A percentile compares a stretch with the other conserved stretches of the same genome.
Evolutionary conservation across 2,797 vertebrate genomes (phyloP).

Genomic region (Rhabdomys pumilio): DNA sequence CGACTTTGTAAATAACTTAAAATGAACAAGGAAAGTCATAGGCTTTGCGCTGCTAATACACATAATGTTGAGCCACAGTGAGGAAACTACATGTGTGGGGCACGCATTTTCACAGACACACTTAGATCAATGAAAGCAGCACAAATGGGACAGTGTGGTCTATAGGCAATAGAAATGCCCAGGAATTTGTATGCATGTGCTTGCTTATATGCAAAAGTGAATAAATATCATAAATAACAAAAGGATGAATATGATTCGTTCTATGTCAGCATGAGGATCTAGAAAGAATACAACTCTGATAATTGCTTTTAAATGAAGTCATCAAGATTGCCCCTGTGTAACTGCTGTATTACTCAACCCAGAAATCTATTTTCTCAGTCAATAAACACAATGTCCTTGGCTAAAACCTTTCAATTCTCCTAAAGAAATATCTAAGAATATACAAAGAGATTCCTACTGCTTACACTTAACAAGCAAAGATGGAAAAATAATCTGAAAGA

Average conservation of each 20-base stretch:
- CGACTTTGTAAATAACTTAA: slow-evolving; percentile 70
- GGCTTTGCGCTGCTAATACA: not conserved
- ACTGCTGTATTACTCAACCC: slow-evolving; percentile 77
- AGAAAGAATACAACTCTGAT: slow-evolving; percentile 85
- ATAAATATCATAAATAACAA: slow-evolving; percentile 81
- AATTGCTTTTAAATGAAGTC: slow-evolving; percentile 87
- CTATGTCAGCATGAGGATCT: slow-evolving; percentile 85
- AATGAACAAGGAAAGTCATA: not conserved
- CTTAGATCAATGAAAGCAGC: not conserved
- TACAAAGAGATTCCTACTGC: not conserved
- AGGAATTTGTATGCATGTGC: too few relatives aligned
- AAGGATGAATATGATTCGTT: slow-evolving; percentile 84
- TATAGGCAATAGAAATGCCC: not conserved
- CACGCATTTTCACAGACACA: not conserved
- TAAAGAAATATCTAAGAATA: slow-evolving; percentile 35
- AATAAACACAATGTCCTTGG: slow-evolving; percentile 82
- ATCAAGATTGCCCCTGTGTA: slow-evolving; percentile 83
- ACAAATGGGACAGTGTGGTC: not conserved
- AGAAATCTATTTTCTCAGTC: slow-evolving; percentile 82
- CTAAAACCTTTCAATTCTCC: slow-evolving; percentile 60
- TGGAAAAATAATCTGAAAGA: slow-evolving; percentile 29
- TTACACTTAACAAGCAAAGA: slow-evolving; percentile 13
- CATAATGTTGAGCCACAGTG: not conserved
- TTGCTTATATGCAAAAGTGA: too few relatives aligned
- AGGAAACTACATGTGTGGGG: not conserved